Base-by-base conservation (phyloP, 2,797 vertebrate species). In the Agapornis canus region DNA sequence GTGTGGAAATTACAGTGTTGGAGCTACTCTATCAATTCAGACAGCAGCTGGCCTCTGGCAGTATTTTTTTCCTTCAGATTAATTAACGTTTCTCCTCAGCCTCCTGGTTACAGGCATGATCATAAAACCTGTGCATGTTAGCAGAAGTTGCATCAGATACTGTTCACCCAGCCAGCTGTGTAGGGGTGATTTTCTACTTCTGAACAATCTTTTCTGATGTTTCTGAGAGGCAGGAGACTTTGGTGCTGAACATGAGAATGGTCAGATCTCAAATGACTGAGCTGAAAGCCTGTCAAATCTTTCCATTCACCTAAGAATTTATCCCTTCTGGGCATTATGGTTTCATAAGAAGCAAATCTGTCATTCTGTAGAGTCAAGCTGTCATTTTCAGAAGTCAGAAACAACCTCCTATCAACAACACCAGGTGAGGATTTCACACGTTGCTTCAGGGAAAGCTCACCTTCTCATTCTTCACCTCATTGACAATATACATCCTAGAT, bases 11-110 rank as follows among this genome's bases (percentile, higher is more conserved):
- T 86, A 61, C 71, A 61, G n/a, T 64, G n/a, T 68, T 81, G 86
- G 79, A 94, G 49, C 79, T 89, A 45, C 35, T 90, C 89, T 92
- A 60, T 76, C 94, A 86, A 63, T 93, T 94, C 66, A 88, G 72
- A 66, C 80, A 94, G 89, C 82, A 90, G 48, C n/a, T 88, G 56
- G 57, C 89, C 84, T 90, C 89, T 78, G 47, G 91, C 91, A 92
- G 73, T 70, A 76, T 10, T 84, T 94, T 91, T 87, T 95, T 92
- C 47, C 70, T 94, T 91, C 37, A 42, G 59, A 89, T 88, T 92
- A 96, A 92, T 94, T 96, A 97, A 83, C 27, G 43, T 82, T 94
- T 79, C 56, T 45, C 66, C n/a, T 86, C 66, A 93, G 15, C 63
- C 68, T 42, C 37, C 56, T 90, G 77, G 69, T 94, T 96, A 91